A percentile compares a stretch with the other conserved stretches of the same genome.
Evolutionary conservation across 2,888 invertebrate species (phyloP).

Genomic region (Drosophila merina): DNA sequence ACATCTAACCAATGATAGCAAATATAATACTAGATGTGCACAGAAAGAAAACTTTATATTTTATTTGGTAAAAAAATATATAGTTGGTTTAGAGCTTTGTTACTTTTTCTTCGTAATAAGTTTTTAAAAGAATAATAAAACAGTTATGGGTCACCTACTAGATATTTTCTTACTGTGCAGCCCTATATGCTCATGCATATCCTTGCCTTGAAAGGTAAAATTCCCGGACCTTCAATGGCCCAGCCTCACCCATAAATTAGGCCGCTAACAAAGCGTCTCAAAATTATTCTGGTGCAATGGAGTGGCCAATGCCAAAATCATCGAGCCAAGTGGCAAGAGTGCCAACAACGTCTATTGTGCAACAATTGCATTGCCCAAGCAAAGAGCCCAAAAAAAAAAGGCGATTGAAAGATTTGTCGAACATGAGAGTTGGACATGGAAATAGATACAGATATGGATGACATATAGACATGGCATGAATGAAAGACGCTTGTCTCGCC

Average conservation of each 20-base stretch:
- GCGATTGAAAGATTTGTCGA: conserved; percentile 34
- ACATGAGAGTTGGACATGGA: conserved; percentile 19
- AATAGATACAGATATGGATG: conserved; percentile 6
- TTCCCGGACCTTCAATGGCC: conserved; percentile 26
- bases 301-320: conserved; percentile 52
- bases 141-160: too few species aligned
- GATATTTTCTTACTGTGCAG: conserved; percentile 5
- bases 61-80: neutral
- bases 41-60: conserved; percentile 8
- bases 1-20: conserved; percentile 22
- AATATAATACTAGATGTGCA: conserved; percentile 9
- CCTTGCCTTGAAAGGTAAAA: conserved; percentile 65
- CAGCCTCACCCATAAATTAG: conserved; percentile 39
- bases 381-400: conserved; percentile 46
- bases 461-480: conserved; percentile 46
- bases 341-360: conserved; percentile 20
- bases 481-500: conserved; percentile 58
- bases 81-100: too few species aligned
- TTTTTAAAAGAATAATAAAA: too few species aligned
- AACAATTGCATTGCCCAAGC: conserved; percentile 49
- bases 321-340: conserved; percentile 26
- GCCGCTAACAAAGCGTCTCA: conserved; percentile 50
- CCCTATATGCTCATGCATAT: conserved; percentile 38
- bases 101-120: too few species aligned
- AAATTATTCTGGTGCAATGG: conserved; percentile 77